These are phyloP conservation scores for Hylaeus volcanicus DNA, from an alignment of 1,140 invertebrate genomes.

Conservation along the genomic window DNA sequence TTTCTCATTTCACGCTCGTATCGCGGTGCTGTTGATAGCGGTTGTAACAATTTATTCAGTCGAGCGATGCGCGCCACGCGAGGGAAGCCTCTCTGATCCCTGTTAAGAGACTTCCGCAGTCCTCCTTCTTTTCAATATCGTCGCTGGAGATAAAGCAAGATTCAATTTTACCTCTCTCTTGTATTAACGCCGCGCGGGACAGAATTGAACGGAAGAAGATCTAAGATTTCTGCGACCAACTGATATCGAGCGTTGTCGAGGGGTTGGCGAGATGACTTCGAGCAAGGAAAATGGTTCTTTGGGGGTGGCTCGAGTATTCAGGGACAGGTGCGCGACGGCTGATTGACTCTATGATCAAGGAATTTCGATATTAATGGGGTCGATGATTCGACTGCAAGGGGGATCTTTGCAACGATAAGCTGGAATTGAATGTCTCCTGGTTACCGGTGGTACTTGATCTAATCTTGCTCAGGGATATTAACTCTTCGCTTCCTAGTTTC, in stretches of 20 bases:
- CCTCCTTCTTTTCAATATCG: slow-evolving; percentile 59
- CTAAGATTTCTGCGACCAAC: slow-evolving; percentile 55
- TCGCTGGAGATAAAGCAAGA: slow-evolving; percentile 72
- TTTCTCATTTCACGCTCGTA: slow-evolving; percentile 15
- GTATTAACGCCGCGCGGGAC: slow-evolving; percentile 42
- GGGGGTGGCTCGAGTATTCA: neutral
- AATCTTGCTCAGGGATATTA: too few relatives aligned
- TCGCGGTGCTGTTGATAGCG: slow-evolving; percentile 60
- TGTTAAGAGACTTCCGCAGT: slow-evolving; percentile 49
- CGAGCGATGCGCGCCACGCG: slow-evolving; percentile 53
- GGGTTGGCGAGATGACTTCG: slow-evolving; percentile 53
- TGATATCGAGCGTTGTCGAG: slow-evolving; percentile 49
- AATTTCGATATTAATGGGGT: slow-evolving; percentile 46
- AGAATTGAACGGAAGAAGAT: slow-evolving; percentile 49
- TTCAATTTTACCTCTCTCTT: slow-evolving; percentile 75
- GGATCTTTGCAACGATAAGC: neutral
- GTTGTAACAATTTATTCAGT: slow-evolving; percentile 73
- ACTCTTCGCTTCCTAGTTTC: too few relatives aligned
- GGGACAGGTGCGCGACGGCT: neutral
- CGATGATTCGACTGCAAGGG: slow-evolving; percentile 1
- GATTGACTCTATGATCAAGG: slow-evolving; percentile 53
- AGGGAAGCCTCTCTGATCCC: slow-evolving; percentile 64
- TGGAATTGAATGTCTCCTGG: neutral
- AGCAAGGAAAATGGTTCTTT: slow-evolving; percentile 49
- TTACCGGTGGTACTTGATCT: neutral